Evolutionary conservation across 2,113 vertebrate species (phyloP), one percentile per base, ranked within the genome.

Genomic region (Melanotaenia duboulayi): DNA sequence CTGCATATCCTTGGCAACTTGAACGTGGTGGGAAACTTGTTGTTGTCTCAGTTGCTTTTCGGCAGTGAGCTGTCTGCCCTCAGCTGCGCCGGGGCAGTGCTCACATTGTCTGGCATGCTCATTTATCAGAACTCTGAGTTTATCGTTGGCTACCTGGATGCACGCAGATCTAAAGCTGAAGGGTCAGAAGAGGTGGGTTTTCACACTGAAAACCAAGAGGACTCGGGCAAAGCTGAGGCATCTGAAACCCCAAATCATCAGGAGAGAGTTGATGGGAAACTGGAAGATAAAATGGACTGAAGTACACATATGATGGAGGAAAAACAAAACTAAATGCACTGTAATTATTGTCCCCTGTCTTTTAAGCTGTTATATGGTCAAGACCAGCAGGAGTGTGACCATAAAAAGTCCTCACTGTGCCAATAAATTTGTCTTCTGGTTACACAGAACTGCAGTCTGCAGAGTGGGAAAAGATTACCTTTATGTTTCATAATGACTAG

Each of bases 1-100:
- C 92, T 99, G 88, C 98, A 99, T 2, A 94, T 99, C 74, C 94
- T 99, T 48, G 98, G 98, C 69, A 99, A 99, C 88, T 85, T 99
- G 82, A 97, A 93, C 0, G 91, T 98, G 52, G 96, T 97, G 89
- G 98, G 96, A 42, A 99, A 99, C 92, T 92, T 99, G 62, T 80
- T 98, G 84, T 85, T 99, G 55, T 98, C 97, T 4, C 87, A 95
- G 69, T 81, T 98, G 67, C 93, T 99, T 6, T 99, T 99, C 0
- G 96, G 95, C 56, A 97, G 94, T 14, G 92, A 89, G 80, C 84
- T 99, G 73, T 96, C 96, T 0, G 19, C 91, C 1, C 95, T 99
- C 49, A 96, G 97, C 94, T 99, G 96, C 0, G 74, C 90, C 4
- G 98, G 98, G n/a, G 95, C 95, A 0, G 92, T 81, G 0, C 95